Percentiles rank a stretch among this genome's conserved stretches.
phyloP scores from a whole-genome alignment of 1,140 invertebrate species.

The Glossosoma conforme region DNA sequence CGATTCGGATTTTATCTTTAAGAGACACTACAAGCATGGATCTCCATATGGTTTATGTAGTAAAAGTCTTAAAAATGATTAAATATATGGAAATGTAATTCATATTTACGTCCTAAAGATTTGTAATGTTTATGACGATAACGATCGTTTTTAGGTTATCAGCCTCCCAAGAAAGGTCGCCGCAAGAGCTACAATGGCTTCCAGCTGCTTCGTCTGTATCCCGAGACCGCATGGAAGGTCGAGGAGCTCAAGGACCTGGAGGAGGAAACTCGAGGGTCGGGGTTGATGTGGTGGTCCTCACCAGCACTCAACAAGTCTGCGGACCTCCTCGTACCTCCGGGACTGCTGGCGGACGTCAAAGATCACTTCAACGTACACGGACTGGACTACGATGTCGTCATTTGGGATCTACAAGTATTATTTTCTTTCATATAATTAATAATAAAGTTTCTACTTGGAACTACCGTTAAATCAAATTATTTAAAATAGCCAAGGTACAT shows the following conservation, averaged over 20 bases:
- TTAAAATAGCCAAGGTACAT: too few species aligned
- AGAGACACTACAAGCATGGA: too few species aligned
- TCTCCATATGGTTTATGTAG: too few species aligned
- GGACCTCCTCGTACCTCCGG: slow-evolving; percentile 66
- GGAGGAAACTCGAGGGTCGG: slow-evolving; percentile 45
- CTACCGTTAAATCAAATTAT: slow-evolving; percentile 3
- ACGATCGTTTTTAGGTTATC: too few species aligned
- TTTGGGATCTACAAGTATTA: slow-evolving; percentile 66
- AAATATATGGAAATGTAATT: too few species aligned
- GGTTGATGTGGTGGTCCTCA: slow-evolving; percentile 48
- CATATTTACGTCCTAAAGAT: too few species aligned
- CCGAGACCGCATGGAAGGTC: slow-evolving; percentile 41
- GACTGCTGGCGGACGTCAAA: slow-evolving; percentile 57
- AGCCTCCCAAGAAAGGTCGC: slow-evolving; percentile 41
- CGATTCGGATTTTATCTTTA: too few species aligned
- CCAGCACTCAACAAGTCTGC: slow-evolving; percentile 56
- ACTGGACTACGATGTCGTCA: slow-evolving; percentile 63
- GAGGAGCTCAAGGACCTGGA: slow-evolving; percentile 42
- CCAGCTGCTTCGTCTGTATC: slow-evolving; percentile 42
- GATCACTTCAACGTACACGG: slow-evolving; percentile 57
- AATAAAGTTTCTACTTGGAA: not conserved
- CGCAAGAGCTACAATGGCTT: slow-evolving; percentile 47
- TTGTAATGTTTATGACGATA: too few species aligned
- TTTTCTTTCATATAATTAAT: not conserved
- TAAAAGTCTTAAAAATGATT: too few species aligned